phyloP scores from a whole-genome alignment of 2,113 vertebrate genomes.

The Macquaria ambigua region DNA sequence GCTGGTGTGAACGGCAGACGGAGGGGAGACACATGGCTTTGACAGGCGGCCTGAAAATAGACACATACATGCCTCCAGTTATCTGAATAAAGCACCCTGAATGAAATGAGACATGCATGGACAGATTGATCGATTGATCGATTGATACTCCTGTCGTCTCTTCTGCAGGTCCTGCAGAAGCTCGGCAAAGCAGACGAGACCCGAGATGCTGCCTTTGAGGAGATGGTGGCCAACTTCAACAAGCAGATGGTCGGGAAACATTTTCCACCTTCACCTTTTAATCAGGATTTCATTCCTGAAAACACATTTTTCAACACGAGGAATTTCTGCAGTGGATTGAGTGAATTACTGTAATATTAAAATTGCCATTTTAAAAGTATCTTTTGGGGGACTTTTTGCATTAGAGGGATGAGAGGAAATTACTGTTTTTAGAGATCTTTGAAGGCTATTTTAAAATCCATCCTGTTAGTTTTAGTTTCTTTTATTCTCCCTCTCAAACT shows the following conservation, averaged over 20 bases:
- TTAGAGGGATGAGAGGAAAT: too few relatives aligned
- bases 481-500: neutral
- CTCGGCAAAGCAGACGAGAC: conserved; percentile 98
- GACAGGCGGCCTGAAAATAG: conserved; percentile 30
- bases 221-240: conserved; percentile 95
- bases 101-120: neutral
- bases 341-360: too few relatives aligned
- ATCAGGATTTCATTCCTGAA: neutral
- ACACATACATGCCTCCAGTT: conserved; percentile 3
- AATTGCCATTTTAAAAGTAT: too few relatives aligned
- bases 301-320: too few relatives aligned
- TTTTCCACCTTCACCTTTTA: neutral
- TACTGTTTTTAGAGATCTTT: too few relatives aligned
- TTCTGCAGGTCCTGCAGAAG: conserved; percentile 93
- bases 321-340: too few relatives aligned
- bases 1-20: conserved; percentile 2
- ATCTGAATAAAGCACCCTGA: neutral
- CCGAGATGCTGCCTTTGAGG: conserved; percentile 93
- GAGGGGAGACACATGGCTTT: conserved; percentile 5
- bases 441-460: too few relatives aligned
- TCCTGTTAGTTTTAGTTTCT: too few relatives aligned
- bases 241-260: conserved; percentile 92
- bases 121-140: neutral
- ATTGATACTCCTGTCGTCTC: neutral
- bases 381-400: too few relatives aligned